Evolutionary conservation across 2,888 invertebrate species (phyloP).

Genomic region (Lithophane ornitopus): DNA sequence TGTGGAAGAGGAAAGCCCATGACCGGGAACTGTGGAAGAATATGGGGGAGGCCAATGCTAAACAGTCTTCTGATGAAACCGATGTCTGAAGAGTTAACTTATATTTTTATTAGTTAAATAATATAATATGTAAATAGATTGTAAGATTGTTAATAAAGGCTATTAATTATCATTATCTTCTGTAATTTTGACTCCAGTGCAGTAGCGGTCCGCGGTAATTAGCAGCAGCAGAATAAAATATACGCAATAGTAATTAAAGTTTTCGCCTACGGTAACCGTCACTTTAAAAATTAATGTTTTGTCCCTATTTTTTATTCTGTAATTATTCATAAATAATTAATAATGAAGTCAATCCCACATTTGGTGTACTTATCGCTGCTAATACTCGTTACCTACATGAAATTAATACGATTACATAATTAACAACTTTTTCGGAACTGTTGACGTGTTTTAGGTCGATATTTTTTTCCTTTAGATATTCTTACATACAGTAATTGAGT

Average conservation of each 20-base stretch:
- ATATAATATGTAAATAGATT: no score
- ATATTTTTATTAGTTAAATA: no score
- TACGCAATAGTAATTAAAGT: background rate
- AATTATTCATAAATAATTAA: background rate
- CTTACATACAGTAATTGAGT: background rate
- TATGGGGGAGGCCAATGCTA: no score
- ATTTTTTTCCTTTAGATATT: no score
- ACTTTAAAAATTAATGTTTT: background rate
- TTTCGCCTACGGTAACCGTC: background rate
- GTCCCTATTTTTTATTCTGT: background rate
- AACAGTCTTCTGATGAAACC: no score
- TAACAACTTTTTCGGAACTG: background rate
- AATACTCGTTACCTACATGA: no score
- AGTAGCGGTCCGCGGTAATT: background rate
- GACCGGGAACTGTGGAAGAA: no score
- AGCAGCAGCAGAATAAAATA: background rate
- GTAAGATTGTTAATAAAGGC: no score
- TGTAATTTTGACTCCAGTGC: background rate
- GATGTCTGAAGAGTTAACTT: no score
- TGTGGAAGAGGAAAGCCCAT: no score
- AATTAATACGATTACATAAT: background rate
- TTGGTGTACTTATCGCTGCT: background rate
- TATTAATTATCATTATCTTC: no score
- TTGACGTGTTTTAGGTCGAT: background rate
- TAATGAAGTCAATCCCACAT: constrained; percentile 7